Percentiles rank a stretch among this genome's conserved stretches.
These are phyloP conservation scores for Stichopus chloronotus DNA, from an alignment of 35 echinoderm and acorn worm genomes.

Conservation along the genomic window DNA sequence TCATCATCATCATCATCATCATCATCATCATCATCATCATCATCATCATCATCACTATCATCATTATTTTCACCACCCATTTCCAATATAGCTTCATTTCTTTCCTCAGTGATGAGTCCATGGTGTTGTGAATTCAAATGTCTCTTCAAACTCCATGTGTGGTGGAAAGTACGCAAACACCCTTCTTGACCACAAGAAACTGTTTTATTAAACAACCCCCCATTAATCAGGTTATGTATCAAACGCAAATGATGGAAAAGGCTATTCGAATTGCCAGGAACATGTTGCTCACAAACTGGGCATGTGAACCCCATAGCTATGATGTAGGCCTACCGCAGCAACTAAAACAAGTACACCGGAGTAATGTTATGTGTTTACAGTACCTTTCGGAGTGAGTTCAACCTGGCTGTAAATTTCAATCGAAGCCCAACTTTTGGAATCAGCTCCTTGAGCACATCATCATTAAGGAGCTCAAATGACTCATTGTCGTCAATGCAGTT, in stretches of 20 bases:
- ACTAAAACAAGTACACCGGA: not conserved
- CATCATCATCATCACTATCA: not conserved
- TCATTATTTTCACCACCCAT: not conserved
- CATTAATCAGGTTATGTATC: constrained; percentile 55
- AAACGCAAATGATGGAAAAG: constrained; percentile 49
- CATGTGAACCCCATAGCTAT: constrained; percentile 40
- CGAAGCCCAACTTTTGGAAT: constrained; percentile 60
- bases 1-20: constrained; percentile 15
- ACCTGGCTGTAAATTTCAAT: constrained; percentile 39
- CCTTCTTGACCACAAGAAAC: constrained; percentile 58
- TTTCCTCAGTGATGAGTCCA: not conserved
- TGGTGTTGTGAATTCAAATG: constrained; percentile 49
- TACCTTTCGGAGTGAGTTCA: constrained; percentile 4
- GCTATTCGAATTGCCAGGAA: constrained; percentile 6
- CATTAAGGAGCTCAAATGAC: constrained; percentile 46
- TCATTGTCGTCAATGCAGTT: constrained; percentile 47
- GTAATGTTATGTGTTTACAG: not conserved
- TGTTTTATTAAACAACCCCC: not conserved
- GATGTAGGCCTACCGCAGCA: too few relatives aligned
- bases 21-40: constrained; percentile 34
- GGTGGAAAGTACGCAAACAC: constrained; percentile 29
- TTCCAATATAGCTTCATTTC: constrained; percentile 7
- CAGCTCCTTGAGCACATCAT: constrained; percentile 51
- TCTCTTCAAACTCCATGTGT: constrained; percentile 49
- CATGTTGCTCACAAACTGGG: constrained; percentile 6